These are phyloP conservation scores for Ectobius pallidus DNA, from an alignment of 2,888 invertebrate genomes.

Conservation along the genomic window DNA sequence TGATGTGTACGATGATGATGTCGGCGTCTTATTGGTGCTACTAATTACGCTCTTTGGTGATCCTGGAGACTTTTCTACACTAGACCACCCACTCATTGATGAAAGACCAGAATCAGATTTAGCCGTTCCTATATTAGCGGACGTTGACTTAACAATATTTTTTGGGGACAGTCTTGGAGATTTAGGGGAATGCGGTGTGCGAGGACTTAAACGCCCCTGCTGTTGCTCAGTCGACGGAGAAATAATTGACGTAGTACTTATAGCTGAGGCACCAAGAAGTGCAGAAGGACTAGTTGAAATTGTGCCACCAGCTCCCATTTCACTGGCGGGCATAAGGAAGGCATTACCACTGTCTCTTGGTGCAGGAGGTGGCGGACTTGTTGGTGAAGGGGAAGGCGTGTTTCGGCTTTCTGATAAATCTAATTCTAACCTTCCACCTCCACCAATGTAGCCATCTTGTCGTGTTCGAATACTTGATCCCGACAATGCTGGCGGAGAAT, in stretches of 20 bases:
- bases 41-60: conserved; percentile 67
- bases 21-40: conserved; percentile 51
- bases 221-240: conserved; percentile 41
- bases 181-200: conserved; percentile 66
- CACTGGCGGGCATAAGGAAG: conserved; percentile 57
- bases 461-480: conserved; percentile 68
- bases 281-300: conserved; percentile 47
- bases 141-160: conserved; percentile 63
- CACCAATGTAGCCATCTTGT: conserved; percentile 65
- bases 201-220: conserved; percentile 42
- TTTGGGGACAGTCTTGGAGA: conserved; percentile 76
- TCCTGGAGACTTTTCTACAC: conserved; percentile 83
- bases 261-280: conserved; percentile 49
- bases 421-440: conserved; percentile 45
- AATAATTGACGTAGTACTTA: conserved; percentile 51
- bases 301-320: conserved; percentile 54
- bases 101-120: conserved; percentile 88
- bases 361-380: conserved; percentile 80
- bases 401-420: conserved; percentile 33
- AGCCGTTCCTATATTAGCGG: conserved; percentile 69
- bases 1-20: conserved; percentile 48
- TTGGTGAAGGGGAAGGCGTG: conserved; percentile 60
- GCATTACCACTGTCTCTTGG: conserved; percentile 68
- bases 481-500: conserved; percentile 60
- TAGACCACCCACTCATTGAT: conserved; percentile 87